A percentile compares a stretch with the other conserved stretches of the same genome.
Evolutionary conservation across 2,888 invertebrate species (phyloP).

Genomic region (Nemotelus pantherinus): DNA sequence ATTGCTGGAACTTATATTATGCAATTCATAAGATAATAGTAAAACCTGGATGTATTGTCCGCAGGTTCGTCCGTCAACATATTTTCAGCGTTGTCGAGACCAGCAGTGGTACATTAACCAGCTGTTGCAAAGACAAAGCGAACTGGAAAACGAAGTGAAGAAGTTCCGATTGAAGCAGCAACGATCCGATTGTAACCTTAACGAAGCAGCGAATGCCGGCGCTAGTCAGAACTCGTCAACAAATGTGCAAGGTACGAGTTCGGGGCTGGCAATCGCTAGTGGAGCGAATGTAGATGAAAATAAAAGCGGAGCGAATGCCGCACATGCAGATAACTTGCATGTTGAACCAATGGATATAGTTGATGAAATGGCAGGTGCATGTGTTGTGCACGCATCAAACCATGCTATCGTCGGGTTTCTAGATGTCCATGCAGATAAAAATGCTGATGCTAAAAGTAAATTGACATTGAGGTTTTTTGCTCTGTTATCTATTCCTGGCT

Average conservation of each 20-base stretch:
- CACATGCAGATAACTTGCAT: too few species aligned
- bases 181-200: not conserved
- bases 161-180: slow-evolving; percentile 66
- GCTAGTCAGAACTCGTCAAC: not conserved
- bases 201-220: not conserved
- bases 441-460: too few species aligned
- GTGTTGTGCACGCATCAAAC: too few species aligned
- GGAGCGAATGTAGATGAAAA: not conserved
- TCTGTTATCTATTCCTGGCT: too few species aligned
- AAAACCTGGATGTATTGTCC: not conserved
- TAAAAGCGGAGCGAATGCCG: not conserved
- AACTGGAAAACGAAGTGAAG: slow-evolving; percentile 82
- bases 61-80: slow-evolving; percentile 92
- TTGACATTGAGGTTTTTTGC: too few species aligned
- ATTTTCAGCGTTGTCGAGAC: slow-evolving; percentile 92
- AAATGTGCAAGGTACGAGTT: not conserved
- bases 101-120: slow-evolving; percentile 93
- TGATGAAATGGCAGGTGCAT: too few species aligned
- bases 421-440: too few species aligned
- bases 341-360: too few species aligned
- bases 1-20: not conserved
- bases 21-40: not conserved
- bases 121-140: slow-evolving; percentile 81
- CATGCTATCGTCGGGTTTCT: too few species aligned
- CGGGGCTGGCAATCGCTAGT: not conserved